Evolutionary conservation across 2,113 vertebrate genomes (phyloP).

Genomic region (Pseudorasbora parva): DNA sequence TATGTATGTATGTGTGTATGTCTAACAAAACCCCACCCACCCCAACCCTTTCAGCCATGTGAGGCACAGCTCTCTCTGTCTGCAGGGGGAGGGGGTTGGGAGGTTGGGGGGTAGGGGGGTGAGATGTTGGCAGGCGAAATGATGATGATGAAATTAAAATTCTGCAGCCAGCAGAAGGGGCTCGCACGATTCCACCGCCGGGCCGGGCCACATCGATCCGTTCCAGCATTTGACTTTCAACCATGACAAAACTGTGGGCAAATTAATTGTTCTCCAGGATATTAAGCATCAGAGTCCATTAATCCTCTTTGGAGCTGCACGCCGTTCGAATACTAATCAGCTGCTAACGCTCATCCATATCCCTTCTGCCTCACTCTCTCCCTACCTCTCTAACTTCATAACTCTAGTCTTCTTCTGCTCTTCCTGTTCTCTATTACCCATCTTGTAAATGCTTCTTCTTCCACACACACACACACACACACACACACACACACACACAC

Average conservation of each 20-base stretch:
- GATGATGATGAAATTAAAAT: slow-evolving; percentile 98
- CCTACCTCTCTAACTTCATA: slow-evolving; percentile 22
- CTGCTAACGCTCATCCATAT: slow-evolving; percentile 76
- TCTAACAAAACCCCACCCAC: slow-evolving; percentile 14
- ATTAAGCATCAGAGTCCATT: slow-evolving; percentile 99
- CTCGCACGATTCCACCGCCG: slow-evolving; percentile 87
- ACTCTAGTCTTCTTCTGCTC: background rate
- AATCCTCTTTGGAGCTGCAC: slow-evolving; percentile 97
- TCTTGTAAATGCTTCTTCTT: slow-evolving; percentile 7
- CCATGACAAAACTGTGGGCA: slow-evolving; percentile 99
- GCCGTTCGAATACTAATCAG: slow-evolving; percentile 94
- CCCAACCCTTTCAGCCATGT: slow-evolving; percentile 74
- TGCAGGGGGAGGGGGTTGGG: slow-evolving; percentile 50
- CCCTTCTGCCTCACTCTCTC: slow-evolving; percentile 49
- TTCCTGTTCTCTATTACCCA: background rate
- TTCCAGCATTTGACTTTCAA: slow-evolving; percentile 99
- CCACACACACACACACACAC: too few relatives aligned
- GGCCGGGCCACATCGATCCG: slow-evolving; percentile 93
- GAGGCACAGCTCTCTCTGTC: slow-evolving; percentile 69
- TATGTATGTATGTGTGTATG: slow-evolving; percentile 31
- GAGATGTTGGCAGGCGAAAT: slow-evolving; percentile 81
- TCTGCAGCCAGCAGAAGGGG: slow-evolving; percentile 91
- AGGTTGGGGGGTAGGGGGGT: background rate
- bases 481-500: too few relatives aligned
- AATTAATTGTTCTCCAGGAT: slow-evolving; percentile 99